Evolutionary conservation across 2,888 invertebrate genomes (phyloP), one percentile per base, ranked within the genome.

Genomic region (Zhengitettix transpicula): DNA sequence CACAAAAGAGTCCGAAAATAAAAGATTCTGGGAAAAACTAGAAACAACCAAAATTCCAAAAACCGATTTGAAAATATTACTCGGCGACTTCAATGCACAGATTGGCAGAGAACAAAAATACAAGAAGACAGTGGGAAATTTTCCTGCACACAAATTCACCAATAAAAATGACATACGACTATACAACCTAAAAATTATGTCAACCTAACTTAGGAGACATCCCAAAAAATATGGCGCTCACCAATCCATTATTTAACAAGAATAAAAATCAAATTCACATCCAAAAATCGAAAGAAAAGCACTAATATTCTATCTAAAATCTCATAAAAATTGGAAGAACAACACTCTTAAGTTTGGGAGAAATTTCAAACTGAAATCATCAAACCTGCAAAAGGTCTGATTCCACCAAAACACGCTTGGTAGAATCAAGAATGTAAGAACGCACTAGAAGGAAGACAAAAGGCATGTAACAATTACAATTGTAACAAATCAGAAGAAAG

Each of bases 21-120:
- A n/a, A 28, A 42, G 16, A 42, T 12, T 42, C 44, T 12, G 12
- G 44, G 10, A 42, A 42, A 12, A 42, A 12, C 44, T 42, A 42
- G 57, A 57, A 57, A 17, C 28, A 54, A 57, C 44, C 12, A 58
- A 58, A 57, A 53, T 53, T 42, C 57, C 53, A 15, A 57, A 54
- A 58, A 42, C 52, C 53, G 57, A 57, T 40, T 42, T 57, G 42
- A 60, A 55, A 56, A 59, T 56, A 47, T 41, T 54, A 54, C 54
- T 54, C 14, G 28, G 54, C 40, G 59, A 59, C 47, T 59, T 59
- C 41, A 56, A 59, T 40, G 59, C 56, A 14, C 59, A 59, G 53
- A 55, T 59, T 59, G 59, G 59, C 54, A 42, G 44, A 12, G 10
- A 40, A 12, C 28, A 28, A 12, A 54, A 47, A 56, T 56, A 55